Base-by-base conservation (phyloP, 2,888 invertebrate species). In the Heliconius ethilla region DNA sequence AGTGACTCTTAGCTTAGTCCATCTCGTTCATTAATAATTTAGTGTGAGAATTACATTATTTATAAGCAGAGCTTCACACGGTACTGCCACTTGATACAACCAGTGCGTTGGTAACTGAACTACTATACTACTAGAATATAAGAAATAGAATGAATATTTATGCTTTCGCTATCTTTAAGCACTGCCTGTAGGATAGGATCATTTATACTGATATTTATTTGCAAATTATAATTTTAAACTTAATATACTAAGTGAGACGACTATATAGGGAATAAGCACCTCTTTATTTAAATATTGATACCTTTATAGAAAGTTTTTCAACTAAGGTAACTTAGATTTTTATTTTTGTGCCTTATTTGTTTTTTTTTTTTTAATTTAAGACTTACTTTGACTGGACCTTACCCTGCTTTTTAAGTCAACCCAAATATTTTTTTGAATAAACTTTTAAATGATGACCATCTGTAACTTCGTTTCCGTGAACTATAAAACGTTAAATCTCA, bases 31-130 rank as follows among this genome's bases (percentile, higher is more conserved):
- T 74, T 65, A 74, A 74, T 74, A 65, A 74, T 74, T 74, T 65
- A 74, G 74, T 65, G 74, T 65, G 74, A 74, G 65, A 45, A 65
- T 37, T 74, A 45, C 74, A 74, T 74, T 65, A 74, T 74, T 74
- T 74, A 74, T 74, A 74, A 74, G 63, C 27, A 65, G 27, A n/a
- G 63, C 63, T 74, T 74, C 74, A 65, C 74, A 74, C 74, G 45
- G 63, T 37, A 74, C 74, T 74, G 29, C 27, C 45, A 74, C 63
- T 63, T 65, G 40, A 65, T 74, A 65, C 74, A 65, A 65, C 22
- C 63, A 65, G 74, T 65, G 45, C 74, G 29, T 65, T 65, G 22
- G 45, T 29, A 63, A 65, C 74, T 45, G 63, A 63, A 74, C 72
- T 72, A n/a, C 55, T 15, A 72, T 33, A 33, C 59, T 59, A 59